phyloP scores from a whole-genome alignment of 2,888 invertebrate genomes.

The Drosophila incognita region DNA sequence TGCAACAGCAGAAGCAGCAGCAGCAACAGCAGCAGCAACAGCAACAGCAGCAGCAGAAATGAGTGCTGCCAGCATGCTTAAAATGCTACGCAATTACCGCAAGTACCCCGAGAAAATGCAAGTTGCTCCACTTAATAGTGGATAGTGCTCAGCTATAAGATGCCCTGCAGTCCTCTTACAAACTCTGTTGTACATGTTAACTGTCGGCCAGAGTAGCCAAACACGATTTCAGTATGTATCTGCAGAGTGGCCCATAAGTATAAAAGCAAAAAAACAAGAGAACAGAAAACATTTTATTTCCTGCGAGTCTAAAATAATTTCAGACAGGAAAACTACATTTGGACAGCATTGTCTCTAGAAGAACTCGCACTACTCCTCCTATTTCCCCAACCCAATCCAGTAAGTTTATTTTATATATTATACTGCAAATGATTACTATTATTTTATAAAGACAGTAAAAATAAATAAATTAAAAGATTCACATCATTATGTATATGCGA shows the following conservation, averaged over 20 bases:
- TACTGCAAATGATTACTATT: too few relatives aligned
- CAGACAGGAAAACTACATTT: too few relatives aligned
- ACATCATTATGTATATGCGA: rapidly evolving
- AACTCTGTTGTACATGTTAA: background rate
- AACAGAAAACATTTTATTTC: background rate
- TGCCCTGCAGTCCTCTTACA: conserved; percentile 46
- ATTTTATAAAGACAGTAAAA: too few relatives aligned
- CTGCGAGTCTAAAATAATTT: background rate
- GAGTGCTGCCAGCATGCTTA: conserved; percentile 62
- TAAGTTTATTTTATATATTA: background rate
- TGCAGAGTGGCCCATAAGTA: background rate
- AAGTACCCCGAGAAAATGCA: conserved; percentile 58
- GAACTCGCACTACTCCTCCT: background rate
- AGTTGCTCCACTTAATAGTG: conserved; percentile 15
- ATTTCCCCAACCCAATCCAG: background rate
- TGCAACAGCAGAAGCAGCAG: conserved; percentile 18
- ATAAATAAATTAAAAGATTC: background rate
- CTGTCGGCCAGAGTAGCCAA: background rate
- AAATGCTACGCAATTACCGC: conserved; percentile 75
- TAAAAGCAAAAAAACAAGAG: background rate
- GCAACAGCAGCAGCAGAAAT: conserved; percentile 30
- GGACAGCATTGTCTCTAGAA: too few relatives aligned
- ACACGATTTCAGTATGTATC: background rate
- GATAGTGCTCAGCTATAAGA: conserved; percentile 36
- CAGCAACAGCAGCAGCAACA: conserved; percentile 42